Evolutionary conservation across 2,113 vertebrate genomes (phyloP), one percentile per base, ranked within the genome.

Genomic region (Cynopterus brachyotis): DNA sequence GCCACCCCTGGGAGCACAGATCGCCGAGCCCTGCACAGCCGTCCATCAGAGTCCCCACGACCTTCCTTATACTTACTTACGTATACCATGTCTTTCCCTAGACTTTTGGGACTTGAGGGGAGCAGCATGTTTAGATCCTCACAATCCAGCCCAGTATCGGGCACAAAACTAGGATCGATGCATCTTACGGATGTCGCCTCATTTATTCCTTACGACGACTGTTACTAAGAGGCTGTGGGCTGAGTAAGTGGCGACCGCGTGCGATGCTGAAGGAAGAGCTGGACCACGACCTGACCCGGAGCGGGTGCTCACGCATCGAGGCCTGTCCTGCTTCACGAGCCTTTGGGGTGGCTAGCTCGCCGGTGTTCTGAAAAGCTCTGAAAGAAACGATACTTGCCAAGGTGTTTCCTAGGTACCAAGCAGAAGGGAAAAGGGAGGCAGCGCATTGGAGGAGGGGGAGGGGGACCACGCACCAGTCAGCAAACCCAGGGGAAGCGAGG

Each of bases 381-480:
- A 35, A 76, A 60, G 47, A 45, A 55, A 67, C 28, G 37, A 3
- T 3, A 15, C 19, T 32, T 30, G 35, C 75, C 24, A 11, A 55
- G 32, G 37, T 28, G 78, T 62, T 20, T 42, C 0, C 19, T 47
- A 66, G 55, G 84, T 4, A 37, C 40, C 22, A 0, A n/a, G 50
- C 50, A 11, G 72, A 32, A 17, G 15, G 57, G 37, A 47, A 59
- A 40, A 32, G 32, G 50, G 30, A 10, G 35, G 60, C 24, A 19
- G 37, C 26, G 1, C n/a, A 0, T 0, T 4, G 30, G 40, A 55
- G 35, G 30, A 47, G 37, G 79, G 22, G 6, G 32, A 24, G 40
- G 64, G 80, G 64, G 35, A 1, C 26, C 72, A 12, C 0, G 1
- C 0, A 1, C 12, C 28, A 0, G 0, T 0, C 0, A 2, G 73